Evolutionary conservation across 2,797 vertebrate genomes (phyloP).

Genomic region (Chiroxiphia lanceolata): DNA sequence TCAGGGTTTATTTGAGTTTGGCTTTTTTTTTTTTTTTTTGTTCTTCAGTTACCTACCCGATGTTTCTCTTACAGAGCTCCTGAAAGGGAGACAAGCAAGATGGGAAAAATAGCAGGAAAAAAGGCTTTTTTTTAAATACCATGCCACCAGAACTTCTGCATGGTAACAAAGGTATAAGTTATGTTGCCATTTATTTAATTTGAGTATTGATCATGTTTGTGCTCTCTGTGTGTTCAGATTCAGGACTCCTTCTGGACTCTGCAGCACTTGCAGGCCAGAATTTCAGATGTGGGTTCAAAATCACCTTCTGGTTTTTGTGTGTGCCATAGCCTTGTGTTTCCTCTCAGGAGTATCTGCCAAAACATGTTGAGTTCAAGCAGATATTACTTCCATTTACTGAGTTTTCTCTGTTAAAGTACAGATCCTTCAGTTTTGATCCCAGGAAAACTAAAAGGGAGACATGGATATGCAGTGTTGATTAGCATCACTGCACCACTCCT

Average conservation of each 20-base stretch:
- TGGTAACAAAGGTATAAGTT: conserved; percentile 22
- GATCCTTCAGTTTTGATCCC: neutral
- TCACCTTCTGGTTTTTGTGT: neutral
- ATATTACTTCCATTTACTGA: neutral
- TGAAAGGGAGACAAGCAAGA: conserved; percentile 2
- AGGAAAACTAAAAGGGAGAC: neutral
- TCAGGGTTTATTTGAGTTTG: neutral
- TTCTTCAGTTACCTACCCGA: neutral
- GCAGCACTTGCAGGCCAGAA: neutral
- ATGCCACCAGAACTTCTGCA: conserved; percentile 29
- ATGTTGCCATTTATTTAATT: neutral
- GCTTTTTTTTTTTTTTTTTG: neutral
- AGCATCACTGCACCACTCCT: neutral
- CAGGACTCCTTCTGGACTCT: neutral
- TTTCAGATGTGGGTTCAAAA: neutral
- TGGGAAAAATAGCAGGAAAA: conserved; percentile 14
- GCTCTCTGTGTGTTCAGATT: neutral
- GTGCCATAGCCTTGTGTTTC: neutral
- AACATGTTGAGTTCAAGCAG: neutral
- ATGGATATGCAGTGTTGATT: rapidly evolving
- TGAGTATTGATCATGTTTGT: neutral
- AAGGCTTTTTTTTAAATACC: conserved; percentile 4
- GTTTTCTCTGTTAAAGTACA: neutral
- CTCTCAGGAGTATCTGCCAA: neutral
- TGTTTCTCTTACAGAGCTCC: conserved; percentile 43